A percentile compares a stretch with the other conserved stretches of the same genome.
Evolutionary conservation across 2,113 vertebrate species (phyloP).

Genomic region (Platanista minor): DNA sequence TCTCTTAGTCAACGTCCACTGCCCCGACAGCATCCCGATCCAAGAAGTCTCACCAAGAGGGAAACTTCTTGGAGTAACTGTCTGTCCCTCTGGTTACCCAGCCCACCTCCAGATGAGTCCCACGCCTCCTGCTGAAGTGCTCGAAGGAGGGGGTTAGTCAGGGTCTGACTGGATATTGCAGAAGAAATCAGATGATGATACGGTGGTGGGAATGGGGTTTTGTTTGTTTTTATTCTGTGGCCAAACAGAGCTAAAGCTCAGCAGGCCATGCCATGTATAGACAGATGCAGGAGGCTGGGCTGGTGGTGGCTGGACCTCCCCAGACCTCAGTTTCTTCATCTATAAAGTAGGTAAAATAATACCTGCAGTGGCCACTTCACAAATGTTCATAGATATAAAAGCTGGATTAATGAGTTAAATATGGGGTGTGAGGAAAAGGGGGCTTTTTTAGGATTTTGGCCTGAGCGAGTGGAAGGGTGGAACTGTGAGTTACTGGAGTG

Average conservation of each 20-base stretch:
- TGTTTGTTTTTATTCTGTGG: not conserved
- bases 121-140: not conserved
- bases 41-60: not conserved
- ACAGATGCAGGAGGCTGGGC: not conserved
- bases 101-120: not conserved
- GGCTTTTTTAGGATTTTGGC: not conserved
- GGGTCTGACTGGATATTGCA: not conserved
- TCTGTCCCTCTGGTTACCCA: not conserved
- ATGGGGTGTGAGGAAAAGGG: not conserved
- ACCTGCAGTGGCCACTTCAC: not conserved
- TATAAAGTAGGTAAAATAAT: not conserved
- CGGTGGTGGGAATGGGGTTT: accelerated
- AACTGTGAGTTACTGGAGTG: no score
- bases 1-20: not conserved
- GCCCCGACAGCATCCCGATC: not conserved
- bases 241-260: not conserved
- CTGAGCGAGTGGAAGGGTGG: not conserved
- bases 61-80: not conserved
- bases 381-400: not conserved
- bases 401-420: not conserved
- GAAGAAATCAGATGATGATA: not conserved
- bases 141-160: not conserved
- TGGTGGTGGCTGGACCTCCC: not conserved
- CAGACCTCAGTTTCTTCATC: not conserved
- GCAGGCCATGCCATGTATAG: accelerated